These are phyloP conservation scores for Helogale parvula DNA, from an alignment of 2,113 vertebrate species.

Conservation along the genomic window DNA sequence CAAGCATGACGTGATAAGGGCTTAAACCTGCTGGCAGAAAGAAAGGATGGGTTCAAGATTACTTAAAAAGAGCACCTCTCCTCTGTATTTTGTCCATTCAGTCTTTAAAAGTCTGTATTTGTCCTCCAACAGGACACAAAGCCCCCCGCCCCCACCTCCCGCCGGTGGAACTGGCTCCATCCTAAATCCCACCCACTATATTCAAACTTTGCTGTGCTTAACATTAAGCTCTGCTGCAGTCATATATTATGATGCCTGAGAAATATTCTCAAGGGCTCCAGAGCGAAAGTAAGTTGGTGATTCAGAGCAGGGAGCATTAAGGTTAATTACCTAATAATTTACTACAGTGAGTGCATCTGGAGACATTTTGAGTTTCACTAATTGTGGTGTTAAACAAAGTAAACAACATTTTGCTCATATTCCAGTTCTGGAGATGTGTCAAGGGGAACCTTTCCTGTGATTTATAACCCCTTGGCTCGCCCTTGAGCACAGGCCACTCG, in stretches of 20 bases:
- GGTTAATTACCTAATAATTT: conserved; percentile 86
- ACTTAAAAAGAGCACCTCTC: neutral
- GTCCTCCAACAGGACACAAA: neutral
- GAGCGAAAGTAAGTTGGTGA: conserved; percentile 58
- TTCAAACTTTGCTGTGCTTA: conserved; percentile 48
- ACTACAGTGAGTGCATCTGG: conserved; percentile 72
- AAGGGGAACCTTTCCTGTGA: neutral
- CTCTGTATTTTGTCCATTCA: neutral
- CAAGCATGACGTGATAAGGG: conserved; percentile 48
- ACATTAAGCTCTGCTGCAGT: conserved; percentile 41
- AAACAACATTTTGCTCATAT: conserved; percentile 69
- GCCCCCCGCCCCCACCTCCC: neutral
- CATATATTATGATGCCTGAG: conserved; percentile 53
- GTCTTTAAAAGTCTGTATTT: neutral
- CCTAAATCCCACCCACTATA: conserved; percentile 43
- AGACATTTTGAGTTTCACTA: conserved; percentile 83
- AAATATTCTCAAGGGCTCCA: conserved; percentile 51
- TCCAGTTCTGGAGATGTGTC: neutral
- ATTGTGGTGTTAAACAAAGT: conserved; percentile 72
- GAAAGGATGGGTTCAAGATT: neutral
- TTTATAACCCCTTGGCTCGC: conserved; percentile 47
- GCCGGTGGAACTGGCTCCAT: neutral
- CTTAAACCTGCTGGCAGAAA: neutral
- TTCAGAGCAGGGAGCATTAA: conserved; percentile 73
- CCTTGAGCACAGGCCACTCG: conserved; percentile 65